These are phyloP conservation scores for Caenorhabditis sp. DNA, from an alignment of 2,888 invertebrate genomes.

Conservation along the genomic window DNA sequence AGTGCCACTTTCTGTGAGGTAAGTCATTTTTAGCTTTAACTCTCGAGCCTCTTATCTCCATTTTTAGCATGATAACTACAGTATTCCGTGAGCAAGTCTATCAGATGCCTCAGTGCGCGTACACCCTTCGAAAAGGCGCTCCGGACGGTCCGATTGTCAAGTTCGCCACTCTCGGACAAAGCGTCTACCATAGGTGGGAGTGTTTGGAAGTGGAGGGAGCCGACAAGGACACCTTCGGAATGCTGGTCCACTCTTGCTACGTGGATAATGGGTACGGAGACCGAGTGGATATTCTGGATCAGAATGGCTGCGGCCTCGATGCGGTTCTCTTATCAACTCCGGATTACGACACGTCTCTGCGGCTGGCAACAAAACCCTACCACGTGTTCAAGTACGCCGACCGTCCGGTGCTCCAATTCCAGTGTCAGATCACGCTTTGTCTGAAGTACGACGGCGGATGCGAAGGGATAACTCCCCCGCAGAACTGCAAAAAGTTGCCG, in stretches of 20 bases:
- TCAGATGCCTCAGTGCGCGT: constrained; percentile 78
- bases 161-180: constrained; percentile 76
- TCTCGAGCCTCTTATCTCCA: neutral
- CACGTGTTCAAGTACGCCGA: constrained; percentile 79
- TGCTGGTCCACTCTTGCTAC: constrained; percentile 79
- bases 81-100: constrained; percentile 77
- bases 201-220: constrained; percentile 74
- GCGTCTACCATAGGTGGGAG: constrained; percentile 76
- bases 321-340: constrained; percentile 77
- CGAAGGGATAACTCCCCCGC: constrained; percentile 76
- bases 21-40: neutral
- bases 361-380: constrained; percentile 77
- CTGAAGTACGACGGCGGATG: constrained; percentile 78
- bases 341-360: constrained; percentile 73
- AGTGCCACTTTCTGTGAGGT: constrained; percentile 78
- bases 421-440: constrained; percentile 78
- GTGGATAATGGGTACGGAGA: constrained; percentile 78
- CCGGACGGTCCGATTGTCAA: constrained; percentile 77
- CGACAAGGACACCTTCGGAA: constrained; percentile 78
- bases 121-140: constrained; percentile 75
- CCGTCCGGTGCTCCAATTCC: constrained; percentile 77
- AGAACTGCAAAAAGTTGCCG: constrained; percentile 70
- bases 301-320: constrained; percentile 76
- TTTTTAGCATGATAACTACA: constrained; percentile 78
- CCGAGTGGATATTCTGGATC: constrained; percentile 75